Conservation (phyloP, 1,140 invertebrate genomes). For the Heliconius congener region DNA sequence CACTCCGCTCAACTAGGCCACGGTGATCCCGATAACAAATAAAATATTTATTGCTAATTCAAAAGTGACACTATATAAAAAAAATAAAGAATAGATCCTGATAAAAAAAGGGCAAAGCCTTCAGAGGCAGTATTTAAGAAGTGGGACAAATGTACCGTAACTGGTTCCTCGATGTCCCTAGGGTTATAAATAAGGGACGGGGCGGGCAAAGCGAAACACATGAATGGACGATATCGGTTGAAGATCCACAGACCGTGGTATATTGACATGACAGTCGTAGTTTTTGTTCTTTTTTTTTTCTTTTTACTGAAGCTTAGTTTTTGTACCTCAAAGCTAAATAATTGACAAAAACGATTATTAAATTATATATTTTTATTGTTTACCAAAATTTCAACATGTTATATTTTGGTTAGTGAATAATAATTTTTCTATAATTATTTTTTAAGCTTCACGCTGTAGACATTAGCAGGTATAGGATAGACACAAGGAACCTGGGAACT, state of each 20-base stretch:
- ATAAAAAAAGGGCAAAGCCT: slow-evolving; percentile 6
- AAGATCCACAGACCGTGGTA: slow-evolving; percentile 8
- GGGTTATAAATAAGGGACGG: slow-evolving; percentile 34
- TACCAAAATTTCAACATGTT: no score
- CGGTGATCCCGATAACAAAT: no score
- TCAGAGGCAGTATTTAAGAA: slow-evolving; percentile 24
- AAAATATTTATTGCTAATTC: not conserved
- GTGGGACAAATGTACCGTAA: slow-evolving; percentile 33
- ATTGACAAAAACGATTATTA: no score
- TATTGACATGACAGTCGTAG: not conserved
- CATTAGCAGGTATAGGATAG: not conserved
- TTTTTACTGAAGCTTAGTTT: not conserved
- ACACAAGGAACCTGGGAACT: not conserved
- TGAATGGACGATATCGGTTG: slow-evolving; percentile 20
- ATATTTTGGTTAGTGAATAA: not conserved
- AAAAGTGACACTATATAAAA: not conserved
- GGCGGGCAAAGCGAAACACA: slow-evolving; percentile 18
- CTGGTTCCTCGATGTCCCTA: slow-evolving; percentile 27
- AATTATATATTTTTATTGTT: no score
- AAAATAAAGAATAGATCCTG: not conserved
- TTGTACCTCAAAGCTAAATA: not conserved
- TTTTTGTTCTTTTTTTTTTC: not conserved
- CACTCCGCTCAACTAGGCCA: no score
- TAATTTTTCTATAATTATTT: not conserved
- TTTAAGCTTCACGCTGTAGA: not conserved